Percentiles rank a stretch among this genome's conserved stretches.
Evolutionary conservation across 2,888 invertebrate species (phyloP).

Genomic region (Norana najaformis): DNA sequence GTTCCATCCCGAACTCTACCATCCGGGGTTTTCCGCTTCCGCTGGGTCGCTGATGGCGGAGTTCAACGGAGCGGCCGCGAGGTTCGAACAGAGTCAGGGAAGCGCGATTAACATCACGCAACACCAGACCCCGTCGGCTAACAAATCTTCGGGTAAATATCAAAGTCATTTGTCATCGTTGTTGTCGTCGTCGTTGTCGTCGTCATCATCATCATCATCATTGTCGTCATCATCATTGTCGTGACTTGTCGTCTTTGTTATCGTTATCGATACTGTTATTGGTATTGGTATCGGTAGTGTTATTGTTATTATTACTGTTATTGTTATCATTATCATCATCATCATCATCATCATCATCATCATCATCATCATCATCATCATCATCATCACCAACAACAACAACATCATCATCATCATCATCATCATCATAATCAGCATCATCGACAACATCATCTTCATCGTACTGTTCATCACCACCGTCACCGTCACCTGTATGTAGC

Average conservation of each 20-base stretch:
- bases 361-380: background rate
- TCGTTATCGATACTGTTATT: background rate
- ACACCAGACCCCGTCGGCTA: background rate
- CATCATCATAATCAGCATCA: background rate
- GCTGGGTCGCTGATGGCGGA: background rate
- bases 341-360: conserved; percentile 26
- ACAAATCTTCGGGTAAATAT: background rate
- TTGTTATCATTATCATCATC: conserved; percentile 18
- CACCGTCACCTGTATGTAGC: too few species aligned
- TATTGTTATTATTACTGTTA: background rate
- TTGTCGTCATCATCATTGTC: background rate
- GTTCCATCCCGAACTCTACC: background rate
- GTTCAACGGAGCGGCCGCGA: background rate
- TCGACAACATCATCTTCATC: background rate
- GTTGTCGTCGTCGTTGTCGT: background rate
- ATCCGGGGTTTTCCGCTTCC: background rate
- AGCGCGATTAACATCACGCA: background rate
- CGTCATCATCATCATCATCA: background rate
- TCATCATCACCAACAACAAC: too few species aligned
- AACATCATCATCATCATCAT: background rate
- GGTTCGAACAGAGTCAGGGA: background rate
- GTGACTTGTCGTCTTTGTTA: background rate
- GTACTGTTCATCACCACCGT: background rate
- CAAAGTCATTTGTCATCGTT: background rate
- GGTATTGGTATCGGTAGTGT: background rate